Percentiles rank a stretch among this genome's conserved stretches.
Conservation (phyloP, 2,797 vertebrate species). For the Steatocranus sp. region DNA sequence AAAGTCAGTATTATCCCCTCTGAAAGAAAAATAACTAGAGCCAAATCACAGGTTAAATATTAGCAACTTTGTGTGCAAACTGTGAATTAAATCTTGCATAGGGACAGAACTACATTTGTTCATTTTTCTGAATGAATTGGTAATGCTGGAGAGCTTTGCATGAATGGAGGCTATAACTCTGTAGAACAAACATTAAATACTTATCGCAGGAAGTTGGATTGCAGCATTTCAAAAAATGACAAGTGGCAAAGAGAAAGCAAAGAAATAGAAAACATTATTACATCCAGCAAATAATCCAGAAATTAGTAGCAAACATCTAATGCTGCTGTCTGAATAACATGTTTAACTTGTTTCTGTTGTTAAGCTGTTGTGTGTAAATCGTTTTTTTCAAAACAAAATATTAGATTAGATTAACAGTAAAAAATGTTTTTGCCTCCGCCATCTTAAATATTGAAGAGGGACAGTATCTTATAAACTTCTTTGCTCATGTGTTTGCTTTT, state of each 20-base stretch:
- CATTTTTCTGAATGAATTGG: not conserved
- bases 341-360: not conserved
- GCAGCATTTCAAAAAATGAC: not conserved
- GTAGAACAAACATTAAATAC: not conserved
- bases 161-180: not conserved
- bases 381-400: not conserved
- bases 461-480: not conserved
- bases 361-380: not conserved
- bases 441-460: not conserved
- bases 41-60: not conserved
- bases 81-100: not conserved
- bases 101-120: not conserved
- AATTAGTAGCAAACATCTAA: not conserved
- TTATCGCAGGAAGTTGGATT: not conserved
- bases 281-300: not conserved
- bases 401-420: not conserved
- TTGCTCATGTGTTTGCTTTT: not conserved
- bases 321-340: not conserved
- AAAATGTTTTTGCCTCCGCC: not conserved
- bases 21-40: not conserved
- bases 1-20: not conserved
- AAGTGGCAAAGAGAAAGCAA: not conserved
- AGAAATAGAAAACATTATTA: not conserved
- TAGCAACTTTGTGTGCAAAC: not conserved
- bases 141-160: not conserved